These are phyloP conservation scores for Plecturocebus donacophilus DNA, from an alignment of 2,113 vertebrate species.

Conservation along the genomic window DNA sequence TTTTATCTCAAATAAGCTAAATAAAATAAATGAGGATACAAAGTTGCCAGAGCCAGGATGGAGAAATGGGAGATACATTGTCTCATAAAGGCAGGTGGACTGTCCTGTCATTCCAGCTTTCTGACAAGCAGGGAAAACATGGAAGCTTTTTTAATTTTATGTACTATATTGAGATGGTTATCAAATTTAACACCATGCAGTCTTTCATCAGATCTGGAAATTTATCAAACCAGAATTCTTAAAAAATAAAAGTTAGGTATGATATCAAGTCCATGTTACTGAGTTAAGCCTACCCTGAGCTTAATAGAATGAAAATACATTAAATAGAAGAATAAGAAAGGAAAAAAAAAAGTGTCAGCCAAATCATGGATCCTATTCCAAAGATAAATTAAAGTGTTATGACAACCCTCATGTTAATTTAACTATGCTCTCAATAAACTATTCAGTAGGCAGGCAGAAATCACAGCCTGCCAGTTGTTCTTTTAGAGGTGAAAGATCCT, in stretches of 20 bases:
- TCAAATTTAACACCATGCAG: neutral
- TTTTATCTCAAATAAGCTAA: neutral
- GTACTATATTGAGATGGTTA: neutral
- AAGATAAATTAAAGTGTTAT: slow-evolving; percentile 54
- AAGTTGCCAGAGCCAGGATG: neutral
- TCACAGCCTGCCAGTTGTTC: slow-evolving; percentile 19
- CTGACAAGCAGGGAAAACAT: neutral
- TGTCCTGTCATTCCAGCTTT: neutral
- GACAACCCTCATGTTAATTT: slow-evolving; percentile 52
- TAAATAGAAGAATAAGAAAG: neutral
- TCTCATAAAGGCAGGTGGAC: neutral
- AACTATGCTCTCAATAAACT: slow-evolving; percentile 61
- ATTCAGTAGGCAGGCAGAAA: neutral
- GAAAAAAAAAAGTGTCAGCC: neutral
- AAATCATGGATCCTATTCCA: slow-evolving; percentile 24
- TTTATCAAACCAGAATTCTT: neutral
- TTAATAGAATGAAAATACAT: slow-evolving; percentile 3
- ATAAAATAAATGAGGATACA: neutral
- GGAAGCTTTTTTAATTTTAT: neutral
- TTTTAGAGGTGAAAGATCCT: slow-evolving; percentile 35
- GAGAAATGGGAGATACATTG: neutral
- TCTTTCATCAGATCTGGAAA: neutral
- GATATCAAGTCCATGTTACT: neutral
- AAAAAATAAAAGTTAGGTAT: neutral
- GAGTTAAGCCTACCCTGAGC: neutral